These are phyloP conservation scores for Eueides isabella DNA, from an alignment of 1,140 invertebrate genomes.

Conservation along the genomic window DNA sequence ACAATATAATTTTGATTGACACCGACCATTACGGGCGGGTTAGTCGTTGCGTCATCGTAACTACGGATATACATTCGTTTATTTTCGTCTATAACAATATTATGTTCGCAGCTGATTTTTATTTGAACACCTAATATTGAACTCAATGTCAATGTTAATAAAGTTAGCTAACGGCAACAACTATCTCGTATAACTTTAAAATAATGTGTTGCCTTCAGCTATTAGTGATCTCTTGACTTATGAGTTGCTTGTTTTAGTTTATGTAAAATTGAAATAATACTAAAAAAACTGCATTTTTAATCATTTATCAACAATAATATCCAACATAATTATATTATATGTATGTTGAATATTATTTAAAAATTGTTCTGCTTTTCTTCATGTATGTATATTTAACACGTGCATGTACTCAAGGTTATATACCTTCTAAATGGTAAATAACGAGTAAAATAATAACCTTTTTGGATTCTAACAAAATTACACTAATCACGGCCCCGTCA, in stretches of 20 bases:
- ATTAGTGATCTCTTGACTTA: constrained; percentile 43
- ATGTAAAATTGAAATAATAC: constrained; percentile 24
- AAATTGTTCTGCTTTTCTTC: not conserved
- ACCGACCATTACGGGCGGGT: constrained; percentile 77
- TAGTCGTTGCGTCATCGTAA: constrained; percentile 76
- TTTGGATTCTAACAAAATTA: constrained; percentile 68
- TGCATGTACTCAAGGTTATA: constrained; percentile 34
- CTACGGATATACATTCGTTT: constrained; percentile 61
- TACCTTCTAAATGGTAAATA: constrained; percentile 46
- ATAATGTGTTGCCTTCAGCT: constrained; percentile 39
- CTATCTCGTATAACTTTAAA: not conserved
- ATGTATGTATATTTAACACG: constrained; percentile 9
- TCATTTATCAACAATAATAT: not conserved
- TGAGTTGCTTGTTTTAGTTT: constrained; percentile 35
- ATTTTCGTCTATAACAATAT: constrained; percentile 46
- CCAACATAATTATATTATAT: too few relatives aligned
- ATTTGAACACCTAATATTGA: constrained; percentile 42
- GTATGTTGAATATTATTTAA: not conserved
- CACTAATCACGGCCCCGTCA: constrained; percentile 67
- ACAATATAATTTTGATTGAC: constrained; percentile 81
- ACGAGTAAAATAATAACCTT: constrained; percentile 52
- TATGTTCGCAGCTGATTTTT: constrained; percentile 44
- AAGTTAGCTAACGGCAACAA: constrained; percentile 16
- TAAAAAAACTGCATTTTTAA: not conserved
- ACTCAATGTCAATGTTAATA: constrained; percentile 36